These are phyloP conservation scores for Bombus waltoni DNA, from an alignment of 1,140 invertebrate species.

Conservation along the genomic window DNA sequence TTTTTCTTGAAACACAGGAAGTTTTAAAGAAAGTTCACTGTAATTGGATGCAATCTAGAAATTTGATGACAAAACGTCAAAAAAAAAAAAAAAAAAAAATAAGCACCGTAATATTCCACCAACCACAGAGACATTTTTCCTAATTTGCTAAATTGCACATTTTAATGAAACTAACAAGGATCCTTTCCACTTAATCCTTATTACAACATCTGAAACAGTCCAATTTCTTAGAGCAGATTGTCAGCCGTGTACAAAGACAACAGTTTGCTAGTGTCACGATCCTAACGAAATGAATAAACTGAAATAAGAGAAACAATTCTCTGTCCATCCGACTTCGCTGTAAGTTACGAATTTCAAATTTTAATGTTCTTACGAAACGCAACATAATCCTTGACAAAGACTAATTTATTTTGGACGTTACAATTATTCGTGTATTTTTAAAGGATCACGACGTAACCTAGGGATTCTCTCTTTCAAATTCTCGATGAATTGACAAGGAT, in stretches of 20 bases:
- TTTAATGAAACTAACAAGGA: not conserved
- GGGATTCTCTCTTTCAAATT: not conserved
- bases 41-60: no score
- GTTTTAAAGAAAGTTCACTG: no score
- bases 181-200: not conserved
- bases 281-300: not conserved
- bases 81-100: no score
- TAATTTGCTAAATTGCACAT: not conserved
- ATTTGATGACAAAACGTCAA: no score
- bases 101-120: no score
- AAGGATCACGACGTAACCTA: not conserved
- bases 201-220: not conserved
- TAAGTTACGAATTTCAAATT: not conserved
- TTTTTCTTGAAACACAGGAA: no score
- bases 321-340: not conserved
- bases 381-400: not conserved
- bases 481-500: not conserved
- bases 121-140: not conserved
- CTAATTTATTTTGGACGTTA: not conserved
- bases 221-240: no score
- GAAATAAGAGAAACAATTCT: not conserved
- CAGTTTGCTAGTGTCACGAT: no score
- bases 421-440: not conserved
- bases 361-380: not conserved
- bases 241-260: not conserved